These are phyloP conservation scores for Acanthococcus lagerstroemiae DNA, from an alignment of 2,888 invertebrate genomes.

Conservation along the genomic window DNA sequence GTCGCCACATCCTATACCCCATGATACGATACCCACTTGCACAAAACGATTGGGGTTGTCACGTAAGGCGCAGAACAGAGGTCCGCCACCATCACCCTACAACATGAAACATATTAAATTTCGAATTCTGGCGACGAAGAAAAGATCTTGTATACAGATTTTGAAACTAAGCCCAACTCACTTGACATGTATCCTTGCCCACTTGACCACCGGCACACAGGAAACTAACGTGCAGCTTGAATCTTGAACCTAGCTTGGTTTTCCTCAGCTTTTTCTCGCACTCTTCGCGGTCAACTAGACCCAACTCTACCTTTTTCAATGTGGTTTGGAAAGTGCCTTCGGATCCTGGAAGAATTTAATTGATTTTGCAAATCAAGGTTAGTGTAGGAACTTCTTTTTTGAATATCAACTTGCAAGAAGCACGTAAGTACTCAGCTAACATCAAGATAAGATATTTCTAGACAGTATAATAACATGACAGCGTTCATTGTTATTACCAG, in stretches of 20 bases:
- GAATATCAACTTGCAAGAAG: too few species aligned
- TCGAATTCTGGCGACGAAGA: too few species aligned
- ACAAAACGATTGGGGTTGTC: not conserved
- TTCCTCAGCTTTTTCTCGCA: not conserved
- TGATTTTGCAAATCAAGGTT: too few species aligned
- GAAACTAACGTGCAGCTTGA: not conserved
- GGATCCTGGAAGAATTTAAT: too few species aligned
- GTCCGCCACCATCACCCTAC: conserved; percentile 2
- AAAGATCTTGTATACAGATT: too few species aligned
- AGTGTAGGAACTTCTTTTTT: too few species aligned
- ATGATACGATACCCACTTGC: not conserved
- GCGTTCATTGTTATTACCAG: too few species aligned
- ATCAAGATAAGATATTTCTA: too few species aligned
- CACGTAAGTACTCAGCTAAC: too few species aligned
- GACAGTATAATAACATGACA: too few species aligned
- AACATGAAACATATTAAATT: not conserved
- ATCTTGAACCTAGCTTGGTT: not conserved
- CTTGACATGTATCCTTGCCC: not conserved
- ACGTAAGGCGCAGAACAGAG: not conserved
- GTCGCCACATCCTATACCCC: not conserved
- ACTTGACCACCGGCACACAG: not conserved
- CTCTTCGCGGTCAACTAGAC: not conserved
- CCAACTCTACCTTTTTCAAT: not conserved
- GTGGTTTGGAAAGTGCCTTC: not conserved
- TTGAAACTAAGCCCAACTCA: not conserved